Conservation (phyloP, 2,888 invertebrate genomes). For the Drosophila phalerata region DNA sequence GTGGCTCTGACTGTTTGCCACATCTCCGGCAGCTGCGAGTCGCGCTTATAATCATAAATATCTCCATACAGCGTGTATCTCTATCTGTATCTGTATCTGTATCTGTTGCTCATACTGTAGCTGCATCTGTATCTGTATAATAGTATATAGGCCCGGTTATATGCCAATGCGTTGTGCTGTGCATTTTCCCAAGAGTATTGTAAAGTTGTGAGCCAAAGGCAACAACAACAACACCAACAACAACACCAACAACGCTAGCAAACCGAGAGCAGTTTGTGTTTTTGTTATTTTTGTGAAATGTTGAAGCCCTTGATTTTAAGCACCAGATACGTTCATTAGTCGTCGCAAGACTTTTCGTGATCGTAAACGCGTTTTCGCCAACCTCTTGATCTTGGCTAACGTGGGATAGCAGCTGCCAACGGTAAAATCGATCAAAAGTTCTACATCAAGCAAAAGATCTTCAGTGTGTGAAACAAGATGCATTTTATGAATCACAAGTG, state of each 20-base stretch:
- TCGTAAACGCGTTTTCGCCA: slow-evolving; percentile 78
- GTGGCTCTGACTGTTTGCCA: slow-evolving; percentile 41
- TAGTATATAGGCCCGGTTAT: slow-evolving; percentile 66
- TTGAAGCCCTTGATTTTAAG: slow-evolving; percentile 84
- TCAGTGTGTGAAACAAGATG: slow-evolving; percentile 5
- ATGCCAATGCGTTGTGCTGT: slow-evolving; percentile 70
- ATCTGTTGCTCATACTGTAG: neutral
- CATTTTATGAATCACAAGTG: slow-evolving; percentile 3
- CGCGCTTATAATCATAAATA: slow-evolving; percentile 75
- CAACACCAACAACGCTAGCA: slow-evolving; percentile 16
- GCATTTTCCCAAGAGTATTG: slow-evolving; percentile 80
- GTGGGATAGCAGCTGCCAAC: slow-evolving; percentile 33
- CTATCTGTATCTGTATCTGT: slow-evolving; percentile 27
- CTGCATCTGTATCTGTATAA: slow-evolving; percentile 15
- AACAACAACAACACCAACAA: slow-evolving; percentile 20
- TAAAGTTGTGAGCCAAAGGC: slow-evolving; percentile 52
- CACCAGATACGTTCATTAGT: slow-evolving; percentile 82
- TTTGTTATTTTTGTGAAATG: slow-evolving; percentile 80
- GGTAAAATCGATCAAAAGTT: slow-evolving; percentile 25
- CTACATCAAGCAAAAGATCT: neutral
- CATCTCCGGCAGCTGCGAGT: slow-evolving; percentile 58
- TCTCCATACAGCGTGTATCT: slow-evolving; percentile 62
- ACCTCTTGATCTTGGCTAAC: slow-evolving; percentile 50
- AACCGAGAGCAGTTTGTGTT: slow-evolving; percentile 39
- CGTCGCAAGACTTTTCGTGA: slow-evolving; percentile 82